Percentiles rank a stretch among this genome's conserved stretches.
phyloP scores from a whole-genome alignment of 2,797 vertebrate genomes.

The Pitangus sulphuratus region DNA sequence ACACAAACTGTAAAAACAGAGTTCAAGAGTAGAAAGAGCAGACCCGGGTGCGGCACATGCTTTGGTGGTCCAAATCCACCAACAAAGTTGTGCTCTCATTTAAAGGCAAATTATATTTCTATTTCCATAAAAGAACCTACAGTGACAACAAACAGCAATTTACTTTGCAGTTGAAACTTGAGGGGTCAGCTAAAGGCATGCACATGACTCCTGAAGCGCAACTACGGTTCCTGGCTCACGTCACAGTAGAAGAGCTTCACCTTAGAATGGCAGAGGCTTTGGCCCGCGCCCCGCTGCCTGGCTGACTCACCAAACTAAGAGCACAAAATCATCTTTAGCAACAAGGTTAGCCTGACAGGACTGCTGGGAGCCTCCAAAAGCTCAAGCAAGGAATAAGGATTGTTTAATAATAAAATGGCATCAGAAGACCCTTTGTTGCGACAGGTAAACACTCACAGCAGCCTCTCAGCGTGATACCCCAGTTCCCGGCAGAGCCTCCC shows the following conservation, averaged over 20 bases:
- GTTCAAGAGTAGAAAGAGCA: not conserved
- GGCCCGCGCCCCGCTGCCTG: accelerated
- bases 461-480: not conserved
- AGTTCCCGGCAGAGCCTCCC: not conserved
- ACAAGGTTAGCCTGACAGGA: constrained; percentile 13
- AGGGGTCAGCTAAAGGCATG: not conserved
- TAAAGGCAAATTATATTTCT: not conserved
- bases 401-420: constrained; percentile 45
- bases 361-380: constrained; percentile 38
- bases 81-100: not conserved
- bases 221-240: accelerated
- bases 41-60: accelerated
- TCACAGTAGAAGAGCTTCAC: not conserved
- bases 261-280: not conserved
- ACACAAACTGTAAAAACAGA: not conserved
- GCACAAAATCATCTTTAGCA: not conserved
- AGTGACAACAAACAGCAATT: not conserved
- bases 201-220: not conserved
- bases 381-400: not conserved
- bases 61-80: not conserved
- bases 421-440: not conserved
- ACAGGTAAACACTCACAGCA: constrained; percentile 35
- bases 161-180: not conserved
- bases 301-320: not conserved
- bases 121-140: not conserved